Evolutionary conservation across 2,888 invertebrate species (phyloP), one percentile per base, ranked within the genome.

Genomic region (Temnothorax rugatulus): DNA sequence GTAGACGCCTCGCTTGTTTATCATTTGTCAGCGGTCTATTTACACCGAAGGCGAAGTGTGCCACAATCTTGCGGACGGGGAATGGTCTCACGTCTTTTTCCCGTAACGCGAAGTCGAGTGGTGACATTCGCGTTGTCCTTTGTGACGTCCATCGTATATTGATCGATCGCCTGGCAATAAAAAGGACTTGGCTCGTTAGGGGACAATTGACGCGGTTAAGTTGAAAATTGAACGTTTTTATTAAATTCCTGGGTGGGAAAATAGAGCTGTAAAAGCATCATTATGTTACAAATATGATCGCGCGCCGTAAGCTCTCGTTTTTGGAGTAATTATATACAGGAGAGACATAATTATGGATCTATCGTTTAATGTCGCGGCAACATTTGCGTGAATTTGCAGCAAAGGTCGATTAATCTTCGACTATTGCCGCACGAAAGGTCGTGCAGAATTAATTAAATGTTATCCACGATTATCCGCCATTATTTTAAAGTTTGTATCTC

Each of bases 11-110:
- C 66, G 84, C 86, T 87, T 88, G 88, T 89, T 90, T 91, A 89
- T 91, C 90, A 90, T 92, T 92, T 91, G 91, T 93, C 93, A 92
- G 87, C 84, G 86, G 87, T 76, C 87, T 91, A 91, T 93, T 93
- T 92, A 91, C 92, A 87, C 82, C 89, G 82, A 87, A 88, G 79
- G 63, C 89, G 82, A 87, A 88, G 79, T 66, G 87, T 83, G 75
- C 87, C 82, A 83, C 84, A 52, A 71, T 59, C 83, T 68, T 50
- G 38, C 21, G 47, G 25, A 59, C 29, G 8, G 57, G 15, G 54
- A 44, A 41, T 21, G 25, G 4, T 47, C 75, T 59, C 34, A 4
- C 29, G 25, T 57, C 57, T 21, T 59, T 21, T 47, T 79, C 25
- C 25, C 21, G 29, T 21, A 57, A 21, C 25, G 18, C n/a, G 13